Evolutionary conservation across 2,797 vertebrate species (phyloP).

Genomic region (Cetoscarus ocellatus): DNA sequence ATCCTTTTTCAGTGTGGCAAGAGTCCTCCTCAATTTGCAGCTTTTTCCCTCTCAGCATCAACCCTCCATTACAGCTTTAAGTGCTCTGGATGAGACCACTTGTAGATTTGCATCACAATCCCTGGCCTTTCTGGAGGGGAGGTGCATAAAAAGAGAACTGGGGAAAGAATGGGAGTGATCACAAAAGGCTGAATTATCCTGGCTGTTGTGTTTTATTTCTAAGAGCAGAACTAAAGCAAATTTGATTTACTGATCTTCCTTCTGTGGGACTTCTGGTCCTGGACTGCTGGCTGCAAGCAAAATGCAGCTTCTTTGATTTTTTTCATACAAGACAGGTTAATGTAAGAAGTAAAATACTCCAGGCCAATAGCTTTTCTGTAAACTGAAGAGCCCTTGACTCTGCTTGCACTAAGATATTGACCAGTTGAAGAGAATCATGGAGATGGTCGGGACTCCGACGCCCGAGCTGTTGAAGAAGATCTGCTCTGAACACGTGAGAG

Average conservation of each 20-base stretch:
- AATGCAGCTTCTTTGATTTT: background rate
- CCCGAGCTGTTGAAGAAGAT: conserved; percentile 96
- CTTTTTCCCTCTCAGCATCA: conserved; percentile 11
- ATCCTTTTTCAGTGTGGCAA: conserved; percentile 87
- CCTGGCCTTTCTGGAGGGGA: conserved; percentile 23
- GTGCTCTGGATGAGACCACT: conserved; percentile 16
- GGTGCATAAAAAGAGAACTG: conserved; percentile 15
- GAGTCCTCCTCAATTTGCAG: conserved; percentile 10
- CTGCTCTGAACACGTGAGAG: conserved; percentile 95
- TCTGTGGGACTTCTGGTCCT: conserved; percentile 4
- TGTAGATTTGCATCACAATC: conserved; percentile 70
- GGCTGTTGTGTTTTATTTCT: conserved; percentile 27
- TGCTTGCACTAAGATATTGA: conserved; percentile 89
- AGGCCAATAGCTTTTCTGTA: background rate
- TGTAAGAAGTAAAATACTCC: background rate
- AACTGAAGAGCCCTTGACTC: conserved; percentile 77
- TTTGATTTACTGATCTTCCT: conserved; percentile 54
- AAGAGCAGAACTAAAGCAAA: conserved; percentile 19
- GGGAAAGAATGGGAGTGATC: conserved; percentile 37
- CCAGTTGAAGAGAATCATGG: conserved; percentile 99
- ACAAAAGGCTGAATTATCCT: conserved; percentile 49
- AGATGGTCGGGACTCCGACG: conserved; percentile 96
- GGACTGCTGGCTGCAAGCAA: background rate
- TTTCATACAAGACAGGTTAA: background rate
- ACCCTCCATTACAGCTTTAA: conserved; percentile 31